phyloP scores from a whole-genome alignment of 2,888 invertebrate species.

The Archips xylosteana region DNA sequence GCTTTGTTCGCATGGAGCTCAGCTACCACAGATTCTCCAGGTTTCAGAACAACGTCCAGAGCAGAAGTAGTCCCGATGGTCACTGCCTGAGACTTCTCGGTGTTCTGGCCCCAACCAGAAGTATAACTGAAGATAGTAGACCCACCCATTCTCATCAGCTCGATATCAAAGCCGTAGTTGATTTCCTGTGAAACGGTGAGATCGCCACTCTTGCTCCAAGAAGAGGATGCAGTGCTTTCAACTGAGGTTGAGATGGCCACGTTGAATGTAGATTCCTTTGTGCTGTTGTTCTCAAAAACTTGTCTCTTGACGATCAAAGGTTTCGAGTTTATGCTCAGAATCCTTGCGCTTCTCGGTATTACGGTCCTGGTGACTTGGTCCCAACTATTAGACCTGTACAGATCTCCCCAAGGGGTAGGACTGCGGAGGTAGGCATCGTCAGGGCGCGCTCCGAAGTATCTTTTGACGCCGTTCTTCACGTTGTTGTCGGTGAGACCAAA shows the following conservation, averaged over 20 bases:
- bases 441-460: slow-evolving; percentile 53
- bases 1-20: slow-evolving; percentile 52
- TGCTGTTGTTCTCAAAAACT: slow-evolving; percentile 50
- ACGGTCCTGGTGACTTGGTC: slow-evolving; percentile 55
- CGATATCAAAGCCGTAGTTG: slow-evolving; percentile 49
- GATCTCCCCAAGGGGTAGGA: slow-evolving; percentile 64
- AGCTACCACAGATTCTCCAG: slow-evolving; percentile 51
- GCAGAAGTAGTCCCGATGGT: slow-evolving; percentile 47
- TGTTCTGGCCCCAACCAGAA: slow-evolving; percentile 29
- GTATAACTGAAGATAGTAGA: slow-evolving; percentile 47
- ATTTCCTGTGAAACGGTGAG: slow-evolving; percentile 49
- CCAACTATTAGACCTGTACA: slow-evolving; percentile 58
- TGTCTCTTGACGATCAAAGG: slow-evolving; percentile 48
- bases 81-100: slow-evolving; percentile 38
- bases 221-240: slow-evolving; percentile 49
- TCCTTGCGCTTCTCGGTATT: slow-evolving; percentile 48
- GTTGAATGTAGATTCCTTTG: slow-evolving; percentile 48
- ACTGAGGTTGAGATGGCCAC: slow-evolving; percentile 50
- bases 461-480: slow-evolving; percentile 51
- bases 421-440: slow-evolving; percentile 53
- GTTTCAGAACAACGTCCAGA: slow-evolving; percentile 49
- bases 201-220: slow-evolving; percentile 51
- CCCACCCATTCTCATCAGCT: slow-evolving; percentile 37
- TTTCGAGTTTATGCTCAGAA: slow-evolving; percentile 47
- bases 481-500: slow-evolving; percentile 55